phyloP scores from a whole-genome alignment of 2,888 invertebrate species.

The Pachymerium ferrugineum region DNA sequence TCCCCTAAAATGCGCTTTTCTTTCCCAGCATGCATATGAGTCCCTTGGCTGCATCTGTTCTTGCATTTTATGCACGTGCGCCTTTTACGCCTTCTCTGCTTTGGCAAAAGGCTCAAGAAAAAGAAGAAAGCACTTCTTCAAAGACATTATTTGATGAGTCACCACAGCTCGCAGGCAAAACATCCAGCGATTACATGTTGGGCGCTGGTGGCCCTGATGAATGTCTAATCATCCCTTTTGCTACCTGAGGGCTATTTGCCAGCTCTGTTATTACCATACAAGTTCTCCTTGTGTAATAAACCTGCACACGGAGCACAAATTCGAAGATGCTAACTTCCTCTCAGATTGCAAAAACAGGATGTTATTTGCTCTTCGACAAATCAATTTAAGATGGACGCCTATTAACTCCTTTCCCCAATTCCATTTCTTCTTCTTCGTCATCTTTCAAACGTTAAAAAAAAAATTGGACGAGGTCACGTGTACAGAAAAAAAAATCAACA shows the following conservation, averaged over 20 bases:
- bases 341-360: slow-evolving; percentile 11
- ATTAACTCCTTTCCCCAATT: neutral
- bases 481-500: neutral
- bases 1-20: slow-evolving; percentile 2
- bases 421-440: neutral
- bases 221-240: slow-evolving; percentile 19
- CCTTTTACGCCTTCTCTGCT: slow-evolving; percentile 13
- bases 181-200: slow-evolving; percentile 14
- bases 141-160: slow-evolving; percentile 19
- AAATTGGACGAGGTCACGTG: neutral
- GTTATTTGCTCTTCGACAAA: neutral
- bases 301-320: neutral
- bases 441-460: neutral
- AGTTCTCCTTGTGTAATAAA: slow-evolving; percentile 14
- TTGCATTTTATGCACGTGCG: slow-evolving; percentile 17
- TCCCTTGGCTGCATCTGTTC: slow-evolving; percentile 11
- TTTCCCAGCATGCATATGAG: slow-evolving; percentile 1
- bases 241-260: slow-evolving; percentile 12
- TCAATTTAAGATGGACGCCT: neutral
- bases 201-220: slow-evolving; percentile 12
- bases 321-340: slow-evolving; percentile 5
- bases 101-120: slow-evolving; percentile 15
- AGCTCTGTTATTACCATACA: slow-evolving; percentile 19
- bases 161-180: slow-evolving; percentile 16
- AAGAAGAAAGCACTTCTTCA: slow-evolving; percentile 19